phyloP scores from a whole-genome alignment of 2,888 invertebrate species.

The Yponomeuta cagnagella region DNA sequence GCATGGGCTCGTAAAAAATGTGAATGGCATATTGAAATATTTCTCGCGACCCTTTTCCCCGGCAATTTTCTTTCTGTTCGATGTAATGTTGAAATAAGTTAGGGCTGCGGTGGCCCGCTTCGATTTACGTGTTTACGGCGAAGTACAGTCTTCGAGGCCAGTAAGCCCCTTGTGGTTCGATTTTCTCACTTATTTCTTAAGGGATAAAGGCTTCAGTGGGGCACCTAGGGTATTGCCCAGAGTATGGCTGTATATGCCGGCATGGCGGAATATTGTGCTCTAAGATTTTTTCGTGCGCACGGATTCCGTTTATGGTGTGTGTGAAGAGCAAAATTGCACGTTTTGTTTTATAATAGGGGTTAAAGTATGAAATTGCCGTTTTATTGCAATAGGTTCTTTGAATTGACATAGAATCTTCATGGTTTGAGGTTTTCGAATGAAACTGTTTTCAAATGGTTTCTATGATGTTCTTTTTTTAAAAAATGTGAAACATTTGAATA shows the following conservation, averaged over 20 bases:
- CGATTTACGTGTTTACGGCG: constrained; percentile 18
- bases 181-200: too few species aligned
- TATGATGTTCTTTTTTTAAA: too few species aligned
- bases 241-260: neutral
- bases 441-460: too few species aligned
- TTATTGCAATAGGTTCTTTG: too few species aligned
- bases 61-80: constrained; percentile 54
- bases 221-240: too few species aligned
- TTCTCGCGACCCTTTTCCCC: constrained; percentile 61
- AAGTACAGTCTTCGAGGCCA: neutral
- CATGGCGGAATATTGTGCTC: neutral
- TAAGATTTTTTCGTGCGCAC: neutral
- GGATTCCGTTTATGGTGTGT: neutral
- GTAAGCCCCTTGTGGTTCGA: too few species aligned
- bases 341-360: too few species aligned
- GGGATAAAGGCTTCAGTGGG: too few species aligned
- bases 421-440: too few species aligned
- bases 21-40: constrained; percentile 72
- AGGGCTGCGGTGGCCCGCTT: constrained; percentile 35
- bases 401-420: too few species aligned
- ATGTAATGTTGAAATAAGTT: constrained; percentile 59
- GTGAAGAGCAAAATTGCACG: neutral
- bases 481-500: too few species aligned
- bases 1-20: constrained; percentile 69
- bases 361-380: too few species aligned